A percentile compares a stretch with the other conserved stretches of the same genome.
Evolutionary conservation across 2,113 vertebrate species (phyloP).

Genomic region (Rhadina sibilatrix): DNA sequence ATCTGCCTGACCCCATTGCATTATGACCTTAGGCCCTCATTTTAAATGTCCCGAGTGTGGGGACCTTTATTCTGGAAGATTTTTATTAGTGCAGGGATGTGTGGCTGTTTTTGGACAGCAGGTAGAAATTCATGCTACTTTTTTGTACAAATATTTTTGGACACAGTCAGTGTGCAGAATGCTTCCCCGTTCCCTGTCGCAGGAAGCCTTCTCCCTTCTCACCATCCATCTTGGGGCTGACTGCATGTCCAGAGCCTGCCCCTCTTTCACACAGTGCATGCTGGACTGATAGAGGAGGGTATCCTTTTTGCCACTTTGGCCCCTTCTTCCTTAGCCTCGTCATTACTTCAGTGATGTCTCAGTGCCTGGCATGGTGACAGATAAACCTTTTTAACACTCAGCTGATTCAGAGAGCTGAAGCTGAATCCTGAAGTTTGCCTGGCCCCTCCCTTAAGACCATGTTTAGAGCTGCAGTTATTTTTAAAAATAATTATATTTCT

Average conservation of each 20-base stretch:
- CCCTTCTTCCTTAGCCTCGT: not conserved
- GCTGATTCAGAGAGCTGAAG: not conserved
- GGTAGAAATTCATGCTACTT: not conserved
- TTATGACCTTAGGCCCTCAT: not conserved
- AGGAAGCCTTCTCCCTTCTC: not conserved
- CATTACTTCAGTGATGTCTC: not conserved
- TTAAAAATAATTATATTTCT: conserved; percentile 19
- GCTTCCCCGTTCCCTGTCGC: not conserved
- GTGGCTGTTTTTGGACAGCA: not conserved
- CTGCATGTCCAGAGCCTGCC: not conserved
- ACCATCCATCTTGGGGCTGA: not conserved
- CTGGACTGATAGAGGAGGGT: not conserved
- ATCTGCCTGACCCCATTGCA: not conserved
- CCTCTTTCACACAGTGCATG: not conserved
- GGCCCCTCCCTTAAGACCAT: not conserved
- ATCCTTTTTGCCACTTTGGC: not conserved
- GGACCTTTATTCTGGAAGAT: not conserved
- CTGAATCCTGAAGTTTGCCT: not conserved
- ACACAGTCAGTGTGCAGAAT: not conserved
- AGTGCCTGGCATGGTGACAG: not conserved
- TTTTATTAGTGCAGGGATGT: not conserved
- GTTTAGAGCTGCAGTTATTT: conserved; percentile 25
- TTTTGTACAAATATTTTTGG: not conserved
- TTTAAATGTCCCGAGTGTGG: not conserved
- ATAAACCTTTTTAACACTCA: not conserved